Evolutionary conservation across 2,888 invertebrate genomes (phyloP).

Genomic region (Cheilosia pagana): DNA sequence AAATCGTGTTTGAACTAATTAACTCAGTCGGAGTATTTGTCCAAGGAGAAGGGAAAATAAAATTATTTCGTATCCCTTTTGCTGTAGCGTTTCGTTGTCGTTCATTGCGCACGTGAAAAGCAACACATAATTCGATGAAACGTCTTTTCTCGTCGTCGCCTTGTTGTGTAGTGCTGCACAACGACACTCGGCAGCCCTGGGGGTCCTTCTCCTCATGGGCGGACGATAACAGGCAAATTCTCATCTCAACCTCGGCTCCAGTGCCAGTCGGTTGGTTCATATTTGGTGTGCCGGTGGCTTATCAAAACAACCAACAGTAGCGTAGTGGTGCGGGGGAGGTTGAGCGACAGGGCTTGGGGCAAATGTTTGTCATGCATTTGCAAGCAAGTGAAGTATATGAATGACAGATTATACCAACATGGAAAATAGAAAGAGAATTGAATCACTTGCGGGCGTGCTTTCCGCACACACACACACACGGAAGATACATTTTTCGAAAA

Average conservation of each 20-base stretch:
- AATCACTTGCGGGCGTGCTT: constrained; percentile 60
- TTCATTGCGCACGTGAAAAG: constrained; percentile 14
- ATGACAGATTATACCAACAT: constrained; percentile 66
- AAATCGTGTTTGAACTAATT: constrained; percentile 52
- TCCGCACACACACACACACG: constrained; percentile 51
- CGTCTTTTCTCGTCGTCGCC: constrained; percentile 18
- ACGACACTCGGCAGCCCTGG: constrained; percentile 18
- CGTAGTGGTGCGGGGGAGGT: background rate
- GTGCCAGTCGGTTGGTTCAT: constrained; percentile 2
- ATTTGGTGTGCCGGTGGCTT: background rate
- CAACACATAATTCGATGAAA: constrained; percentile 47
- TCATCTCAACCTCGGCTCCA: constrained; percentile 36
- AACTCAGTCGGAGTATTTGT: constrained; percentile 6
- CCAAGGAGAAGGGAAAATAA: constrained; percentile 19
- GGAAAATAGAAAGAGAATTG: constrained; percentile 53
- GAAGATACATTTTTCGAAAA: constrained; percentile 39
- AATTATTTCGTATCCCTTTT: constrained; percentile 28
- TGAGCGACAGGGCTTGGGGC: constrained; percentile 38
- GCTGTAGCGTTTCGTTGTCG: constrained; percentile 14
- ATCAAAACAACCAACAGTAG: constrained; percentile 8
- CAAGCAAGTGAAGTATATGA: constrained; percentile 69
- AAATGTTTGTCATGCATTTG: constrained; percentile 70
- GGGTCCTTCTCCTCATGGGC: constrained; percentile 36
- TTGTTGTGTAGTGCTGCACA: background rate
- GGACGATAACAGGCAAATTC: constrained; percentile 21